Evolutionary conservation across 2,113 vertebrate species (phyloP), one percentile per base, ranked within the genome.

Genomic region (Sturnus vulgaris): DNA sequence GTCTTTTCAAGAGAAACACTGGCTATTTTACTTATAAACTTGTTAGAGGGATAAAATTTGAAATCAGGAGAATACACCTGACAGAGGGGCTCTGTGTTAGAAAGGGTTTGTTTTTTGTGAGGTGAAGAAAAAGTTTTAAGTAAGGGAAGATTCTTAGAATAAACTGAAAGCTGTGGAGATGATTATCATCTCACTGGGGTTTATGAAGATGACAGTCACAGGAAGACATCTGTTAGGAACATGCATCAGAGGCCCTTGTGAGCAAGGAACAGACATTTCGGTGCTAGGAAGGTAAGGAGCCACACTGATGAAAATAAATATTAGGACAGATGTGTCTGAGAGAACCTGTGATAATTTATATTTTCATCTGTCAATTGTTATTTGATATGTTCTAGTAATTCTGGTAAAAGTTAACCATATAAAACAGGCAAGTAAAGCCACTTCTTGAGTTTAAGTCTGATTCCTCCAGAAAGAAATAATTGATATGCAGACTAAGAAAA

Each of bases 201-300:
- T 83, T 50, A 24, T 30, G 39, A 57, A 57, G 90, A 46, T 96
- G 92, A 82, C 85, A 92, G n/a, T 53, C 86, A 82, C 1, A 1
- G 53, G 75, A 80, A 93, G 78, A 88, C 92, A 95, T 90, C 90
- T 95, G 93, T 52, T 88, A 53, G 70, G 44, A 93, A n/a, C 68
- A 46, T 42, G 71, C 82, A 90, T 44, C 49, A 73, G 92, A 92
- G 88, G 72, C 78, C 57, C 70, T 46, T 50, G 40, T 61, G 71
- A 86, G 63, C 55, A 72, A 76, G 75, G 71, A 92, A 85, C 66
- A 94, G 81, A 81, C 79, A 55, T 65, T 91, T 65, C 66, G 78
- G 65, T 5, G 10, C 70, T 68, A 15, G 52, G 35, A 52, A 33
- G 35, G 56, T 55, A 72, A 65, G 79, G 55, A 94, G 14, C 20